Base-by-base conservation (phyloP, 1,140 invertebrate species). In the Rhyacophila brunnea region DNA sequence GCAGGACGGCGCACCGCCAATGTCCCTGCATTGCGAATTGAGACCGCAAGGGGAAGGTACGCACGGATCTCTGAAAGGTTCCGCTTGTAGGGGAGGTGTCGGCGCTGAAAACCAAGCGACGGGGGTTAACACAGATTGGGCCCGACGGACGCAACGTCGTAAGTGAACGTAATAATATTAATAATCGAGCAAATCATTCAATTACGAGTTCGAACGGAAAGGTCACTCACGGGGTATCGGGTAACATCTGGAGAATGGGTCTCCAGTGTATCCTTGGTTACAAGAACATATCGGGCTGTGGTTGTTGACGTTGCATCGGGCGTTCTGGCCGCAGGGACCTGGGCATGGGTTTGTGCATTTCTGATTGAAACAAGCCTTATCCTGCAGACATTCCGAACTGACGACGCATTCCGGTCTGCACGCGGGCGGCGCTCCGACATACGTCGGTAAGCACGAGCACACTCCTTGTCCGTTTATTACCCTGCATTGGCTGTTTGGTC, bases 201-300 rank as follows among this genome's bases (percentile, higher is more conserved):
- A 5, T 28, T 28, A 3, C 3, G 3, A 28, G 3, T 28, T 28
- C 23, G 23, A 28, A 28, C 23, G 23, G 9, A 28, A 28, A 9
- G 3, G 9, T 5, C 23, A 73, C 81, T 82, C 79, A 83, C 81
- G 79, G 73, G 77, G 79, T 55, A 78, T 71, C 43, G 79, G 81
- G 48, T 76, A 73, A 66, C 84, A 88, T 72, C 81, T 78, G 36
- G 79, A 74, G 64, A 90, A 89, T n/a, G 90, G 88, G 81, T 92
- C 86, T 48, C 90, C 89, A 40, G 83, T 86, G 64, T 82, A 85
- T 36, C 83, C 84, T 44, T 76, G 65, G 28, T 79, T 75, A 71
- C 90, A 92, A 49, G 80, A 83, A 65, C 89, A 91, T 19, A 86
- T 85, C 2, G 89, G 85, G 66, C 81, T 83, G 68, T 91, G 88